Base-by-base conservation (phyloP, 2,888 invertebrate genomes). In the Melinaea marsaeus region DNA sequence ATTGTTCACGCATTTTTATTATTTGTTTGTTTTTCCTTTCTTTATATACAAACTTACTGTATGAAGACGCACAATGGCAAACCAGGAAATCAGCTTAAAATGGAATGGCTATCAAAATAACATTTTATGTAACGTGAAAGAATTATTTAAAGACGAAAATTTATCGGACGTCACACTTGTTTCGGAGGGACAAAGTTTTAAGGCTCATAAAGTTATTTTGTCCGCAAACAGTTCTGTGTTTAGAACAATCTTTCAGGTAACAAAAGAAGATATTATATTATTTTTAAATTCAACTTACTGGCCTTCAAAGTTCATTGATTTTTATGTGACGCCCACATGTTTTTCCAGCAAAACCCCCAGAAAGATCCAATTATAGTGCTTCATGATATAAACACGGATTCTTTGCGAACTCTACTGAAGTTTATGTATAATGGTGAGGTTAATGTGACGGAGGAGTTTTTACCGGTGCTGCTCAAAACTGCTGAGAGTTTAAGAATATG, bases 371-470 rank as follows among this genome's bases (percentile, higher is more conserved):
- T 95, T 81, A 94, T 95, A 86, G 94, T 95, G 74, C 91, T 95
- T 65, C 93, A 94, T 82, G 94, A 94, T 86, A 94, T 94, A 73
- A 92, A 93, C 78, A 93, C 93, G 71, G 91, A 91, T 69, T 94
- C 94, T 74, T 83, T 95, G 75, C 92, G 92, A 74, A 93, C 93
- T 37, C 79, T 94, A 58, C 86, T 95, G 70, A 92, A 93, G 76
- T 95, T 94, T 79, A 94, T 95, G 92, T 95, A 95, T 78, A 93
- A 94, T 76, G 95, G 95, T 5, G 94, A 95, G 81, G 94, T 95
- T 32, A 93, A 94, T 83, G 94, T 95, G 57, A 93, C 94, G 57
- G 94, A 94, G 75, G 93, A 94, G 73, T 94, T 94, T 76, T 84
- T 95, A 70, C 92, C 93, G 54, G 90, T 93, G 62, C 84, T 95